Base-by-base conservation (phyloP, 2,797 vertebrate genomes). In the Novumbra hubbsi region DNA sequence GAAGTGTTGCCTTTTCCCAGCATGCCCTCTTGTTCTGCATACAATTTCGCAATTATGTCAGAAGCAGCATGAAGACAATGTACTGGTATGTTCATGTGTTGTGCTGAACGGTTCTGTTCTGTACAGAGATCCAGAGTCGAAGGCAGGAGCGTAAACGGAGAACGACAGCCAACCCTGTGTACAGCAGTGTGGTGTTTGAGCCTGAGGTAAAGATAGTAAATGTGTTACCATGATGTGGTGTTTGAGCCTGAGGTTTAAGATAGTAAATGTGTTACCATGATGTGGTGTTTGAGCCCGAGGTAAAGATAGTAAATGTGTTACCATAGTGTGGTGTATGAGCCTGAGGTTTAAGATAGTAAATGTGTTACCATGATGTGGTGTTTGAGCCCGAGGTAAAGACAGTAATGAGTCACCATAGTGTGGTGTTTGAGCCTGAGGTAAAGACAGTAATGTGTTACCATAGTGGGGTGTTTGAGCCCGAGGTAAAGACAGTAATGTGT, bases 391-490 rank as follows among this genome's bases (percentile, higher is more conserved):
- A 96, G 95, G 95, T 96, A 95, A 24, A 48, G 15, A 70, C 9
- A 55, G 15, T 50, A 21, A n/a, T 6, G 6, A 19, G 8, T 55
- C 19, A 55, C 2, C 8, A 55, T 21, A 95, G 95, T 81, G 95
- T 94, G 0, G 92, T 94, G 84, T 96, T 95, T 86, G 95, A 96
- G 88, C 95, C 95, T 15, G 95, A 96, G 95, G 95, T 96, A 95
- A 24, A 48, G 16, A 71, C 7, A 24, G 8, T 55, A 4, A 24
- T 11, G 11, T 60, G 11, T 57, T 57, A 57, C 5, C 6, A 60
- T 27, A 17, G n/a, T n/a, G n/a, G n/a, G n/a, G n/a, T n/a, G n/a
- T n/a, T n/a, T n/a, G n/a, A n/a, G n/a, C n/a, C n/a, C n/a, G n/a
- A n/a, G n/a, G n/a, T n/a, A n/a, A n/a, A n/a, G n/a, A n/a, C n/a